Evolutionary conservation across 2,888 invertebrate genomes (phyloP).

Genomic region (Trachelus stipa): DNA sequence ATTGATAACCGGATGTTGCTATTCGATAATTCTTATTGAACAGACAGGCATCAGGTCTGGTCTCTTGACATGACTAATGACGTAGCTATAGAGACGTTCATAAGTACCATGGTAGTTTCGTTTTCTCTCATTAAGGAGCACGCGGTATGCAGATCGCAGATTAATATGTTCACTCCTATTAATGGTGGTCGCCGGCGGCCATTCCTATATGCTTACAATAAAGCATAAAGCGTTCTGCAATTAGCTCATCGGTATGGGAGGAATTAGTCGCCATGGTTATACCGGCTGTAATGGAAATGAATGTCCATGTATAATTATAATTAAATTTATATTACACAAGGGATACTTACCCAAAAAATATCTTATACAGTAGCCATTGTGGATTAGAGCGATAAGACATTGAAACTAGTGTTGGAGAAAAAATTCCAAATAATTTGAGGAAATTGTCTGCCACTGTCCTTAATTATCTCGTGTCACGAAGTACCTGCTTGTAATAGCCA

Average conservation of each 20-base stretch:
- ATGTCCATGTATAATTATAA: background rate
- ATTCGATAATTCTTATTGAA: background rate
- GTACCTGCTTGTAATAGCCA: background rate
- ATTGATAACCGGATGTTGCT: background rate
- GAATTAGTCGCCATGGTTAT: slow-evolving; percentile 33
- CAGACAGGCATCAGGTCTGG: background rate
- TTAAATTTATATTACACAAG: background rate
- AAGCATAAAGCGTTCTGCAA: slow-evolving; percentile 39
- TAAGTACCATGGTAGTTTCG: background rate
- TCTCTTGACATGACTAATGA: slow-evolving; percentile 5
- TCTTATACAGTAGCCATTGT: background rate
- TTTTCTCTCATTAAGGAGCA: slow-evolving; percentile 1
- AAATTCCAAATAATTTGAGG: slow-evolving; percentile 6
- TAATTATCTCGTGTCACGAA: background rate
- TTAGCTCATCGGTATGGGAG: slow-evolving; percentile 42
- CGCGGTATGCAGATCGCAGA: slow-evolving; percentile 33
- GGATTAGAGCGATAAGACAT: background rate
- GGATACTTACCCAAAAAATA: background rate
- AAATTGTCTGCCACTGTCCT: background rate
- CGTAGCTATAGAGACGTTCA: slow-evolving; percentile 7
- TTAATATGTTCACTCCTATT: slow-evolving; percentile 48
- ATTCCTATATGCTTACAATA: slow-evolving; percentile 37
- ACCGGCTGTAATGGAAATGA: background rate
- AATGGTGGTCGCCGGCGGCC: slow-evolving; percentile 36
- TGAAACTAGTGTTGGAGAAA: background rate